Conservation (phyloP, 1,140 invertebrate species). For the Tribolium castaneum region DNA sequence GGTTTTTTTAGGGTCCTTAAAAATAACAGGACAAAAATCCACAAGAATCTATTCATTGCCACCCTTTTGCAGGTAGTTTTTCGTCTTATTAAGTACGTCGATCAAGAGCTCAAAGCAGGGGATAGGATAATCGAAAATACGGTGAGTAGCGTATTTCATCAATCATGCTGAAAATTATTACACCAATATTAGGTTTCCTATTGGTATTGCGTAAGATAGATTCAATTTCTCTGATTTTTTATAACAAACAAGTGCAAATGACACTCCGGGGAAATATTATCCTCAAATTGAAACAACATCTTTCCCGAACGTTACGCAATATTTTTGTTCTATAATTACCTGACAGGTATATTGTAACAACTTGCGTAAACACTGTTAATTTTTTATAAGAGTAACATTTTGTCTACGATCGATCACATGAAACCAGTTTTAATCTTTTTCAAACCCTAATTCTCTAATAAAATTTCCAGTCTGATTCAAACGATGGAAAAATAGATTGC, state of each 20-base stretch:
- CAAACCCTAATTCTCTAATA: too few species aligned
- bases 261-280: constrained; percentile 20
- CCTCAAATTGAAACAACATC: not conserved
- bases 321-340: not conserved
- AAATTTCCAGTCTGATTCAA: too few species aligned
- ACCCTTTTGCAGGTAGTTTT: constrained; percentile 88
- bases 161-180: not conserved
- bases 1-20: constrained; percentile 75
- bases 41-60: constrained; percentile 88
- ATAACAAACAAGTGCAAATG: constrained; percentile 41
- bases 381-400: not conserved
- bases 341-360: not conserved
- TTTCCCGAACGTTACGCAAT: not conserved
- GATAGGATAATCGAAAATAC: constrained; percentile 79
- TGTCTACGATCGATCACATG: too few species aligned
- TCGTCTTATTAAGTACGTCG: constrained; percentile 86
- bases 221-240: constrained; percentile 22
- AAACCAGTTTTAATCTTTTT: too few species aligned
- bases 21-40: constrained; percentile 89
- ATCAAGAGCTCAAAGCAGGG: constrained; percentile 73
- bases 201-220: constrained; percentile 10
- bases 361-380: not conserved
- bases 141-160: constrained; percentile 67
- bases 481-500: too few species aligned
- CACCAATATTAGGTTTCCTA: constrained; percentile 25